Percentiles rank a stretch among this genome's conserved stretches.
phyloP scores from a whole-genome alignment of 2,113 vertebrate genomes.

The Prunella fulvescens region DNA sequence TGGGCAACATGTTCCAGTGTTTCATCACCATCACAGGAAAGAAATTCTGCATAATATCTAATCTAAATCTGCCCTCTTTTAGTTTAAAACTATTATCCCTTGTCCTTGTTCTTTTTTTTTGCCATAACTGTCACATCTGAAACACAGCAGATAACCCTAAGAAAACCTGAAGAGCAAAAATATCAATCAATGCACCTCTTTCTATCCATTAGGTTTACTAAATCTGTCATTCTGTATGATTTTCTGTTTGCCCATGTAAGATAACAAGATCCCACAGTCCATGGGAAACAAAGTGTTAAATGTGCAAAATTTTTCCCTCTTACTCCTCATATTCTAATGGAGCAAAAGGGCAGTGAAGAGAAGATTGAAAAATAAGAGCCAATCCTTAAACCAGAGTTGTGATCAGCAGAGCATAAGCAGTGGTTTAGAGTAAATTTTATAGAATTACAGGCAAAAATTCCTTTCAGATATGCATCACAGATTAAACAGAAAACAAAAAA shows the following conservation, averaged over 20 bases:
- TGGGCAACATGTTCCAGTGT: neutral
- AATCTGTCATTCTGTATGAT: neutral
- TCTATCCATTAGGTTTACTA: neutral
- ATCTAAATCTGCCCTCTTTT: neutral
- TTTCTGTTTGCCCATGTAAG: neutral
- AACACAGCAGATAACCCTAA: neutral
- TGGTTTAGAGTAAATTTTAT: slow-evolving; percentile 41
- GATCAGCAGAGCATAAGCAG: slow-evolving; percentile 59
- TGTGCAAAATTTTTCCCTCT: neutral
- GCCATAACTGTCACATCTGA: neutral
- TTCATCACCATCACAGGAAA: neutral
- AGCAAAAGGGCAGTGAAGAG: slow-evolving; percentile 10
- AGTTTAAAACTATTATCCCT: neutral
- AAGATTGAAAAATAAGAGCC: slow-evolving; percentile 52
- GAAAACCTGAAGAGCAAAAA: neutral
- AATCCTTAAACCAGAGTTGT: slow-evolving; percentile 43
- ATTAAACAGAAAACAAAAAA: slow-evolving; percentile 63
- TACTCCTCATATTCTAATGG: neutral
- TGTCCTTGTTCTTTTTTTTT: neutral
- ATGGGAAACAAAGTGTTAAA: slow-evolving; percentile 39
- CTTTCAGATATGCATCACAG: slow-evolving; percentile 60
- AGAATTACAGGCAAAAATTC: slow-evolving; percentile 59
- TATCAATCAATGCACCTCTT: neutral
- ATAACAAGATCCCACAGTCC: neutral
- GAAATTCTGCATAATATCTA: neutral